Base-by-base conservation (phyloP, 2,797 vertebrate species). In the Vultur gryphus region DNA sequence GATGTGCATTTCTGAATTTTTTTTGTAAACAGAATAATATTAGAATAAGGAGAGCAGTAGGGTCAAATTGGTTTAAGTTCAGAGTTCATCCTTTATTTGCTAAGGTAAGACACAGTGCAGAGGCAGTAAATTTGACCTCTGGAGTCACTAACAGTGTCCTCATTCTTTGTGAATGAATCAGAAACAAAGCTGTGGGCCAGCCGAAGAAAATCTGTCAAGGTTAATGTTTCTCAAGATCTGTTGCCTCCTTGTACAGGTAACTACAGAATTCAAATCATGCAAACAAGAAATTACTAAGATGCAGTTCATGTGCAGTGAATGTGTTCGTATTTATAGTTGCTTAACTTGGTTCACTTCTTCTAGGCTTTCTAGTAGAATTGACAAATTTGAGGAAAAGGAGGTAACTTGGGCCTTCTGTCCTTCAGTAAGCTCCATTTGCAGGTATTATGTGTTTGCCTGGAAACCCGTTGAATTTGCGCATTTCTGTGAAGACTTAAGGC, bases 401-500 rank as follows among this genome's bases (percentile, higher is more conserved):
- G 4, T 31, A 21, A 26, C 39, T 39, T 48, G n/a, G 44, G 11
- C 44, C 5, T 13, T 59, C 72, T n/a, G n/a, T 44, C 35, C 41
- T 67, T 91, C 44, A 39, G 21, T 55, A 73, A 90, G 23, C 31
- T 58, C 26, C 1, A 1, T 9, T 28, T n/a, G 23, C 11, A 8
- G 0, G 0, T 31, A 2, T 33, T 28, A 12, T 0, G 5, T 39
- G 25, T 51, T 85, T 86, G 29, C 69, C 35, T 81, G 80, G 67
- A 75, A 39, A 62, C 21, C 7, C 1, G 2, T 3, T 61, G 70
- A 35, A 79, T 54, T 69, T 87, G 31, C 2, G 41, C 12, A 4
- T 84, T 81, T 83, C 51, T 67, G 10, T 57, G 66, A 82, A 84
- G 28, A 46, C 24, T 37, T 39, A 77, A 66, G 44, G 19, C 9